Conservation (phyloP, 2,797 vertebrate species). For the Potorous gilbertii region DNA sequence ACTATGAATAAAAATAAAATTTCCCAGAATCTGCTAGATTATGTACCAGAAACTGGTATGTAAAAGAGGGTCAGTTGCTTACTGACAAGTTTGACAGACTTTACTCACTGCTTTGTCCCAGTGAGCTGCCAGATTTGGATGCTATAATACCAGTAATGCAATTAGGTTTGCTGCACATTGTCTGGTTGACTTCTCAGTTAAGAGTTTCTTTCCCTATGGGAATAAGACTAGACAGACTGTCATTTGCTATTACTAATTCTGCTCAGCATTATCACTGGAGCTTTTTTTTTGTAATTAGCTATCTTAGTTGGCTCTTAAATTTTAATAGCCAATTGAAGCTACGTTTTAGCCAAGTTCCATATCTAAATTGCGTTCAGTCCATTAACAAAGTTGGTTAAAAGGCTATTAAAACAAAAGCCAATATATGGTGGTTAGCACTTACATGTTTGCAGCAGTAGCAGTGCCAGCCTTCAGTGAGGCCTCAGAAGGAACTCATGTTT, state of each 20-base stretch:
- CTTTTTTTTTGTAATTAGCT: slow-evolving; percentile 89
- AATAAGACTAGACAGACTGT: slow-evolving; percentile 89
- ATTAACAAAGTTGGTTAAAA: slow-evolving; percentile 91
- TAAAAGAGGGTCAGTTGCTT: slow-evolving; percentile 70
- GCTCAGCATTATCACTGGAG: slow-evolving; percentile 86
- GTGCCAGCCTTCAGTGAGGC: slow-evolving; percentile 68
- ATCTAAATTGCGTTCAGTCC: slow-evolving; percentile 89
- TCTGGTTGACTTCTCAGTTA: slow-evolving; percentile 87
- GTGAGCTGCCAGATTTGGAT: slow-evolving; percentile 83
- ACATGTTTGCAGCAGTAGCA: slow-evolving; percentile 65
- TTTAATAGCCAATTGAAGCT: slow-evolving; percentile 91
- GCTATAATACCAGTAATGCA: slow-evolving; percentile 83
- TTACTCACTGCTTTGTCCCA: slow-evolving; percentile 76
- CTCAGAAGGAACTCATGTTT: slow-evolving; percentile 66
- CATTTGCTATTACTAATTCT: slow-evolving; percentile 89
- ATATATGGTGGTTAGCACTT: slow-evolving; percentile 82
- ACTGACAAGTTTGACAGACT: slow-evolving; percentile 71
- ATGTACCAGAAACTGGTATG: neutral
- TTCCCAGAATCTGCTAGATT: neutral
- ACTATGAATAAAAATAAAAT: slow-evolving; percentile 5
- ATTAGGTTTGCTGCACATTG: slow-evolving; percentile 83
- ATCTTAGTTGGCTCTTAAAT: slow-evolving; percentile 91
- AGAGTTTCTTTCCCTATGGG: slow-evolving; percentile 87
- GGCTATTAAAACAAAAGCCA: slow-evolving; percentile 88
- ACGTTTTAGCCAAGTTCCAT: slow-evolving; percentile 90